phyloP scores from a whole-genome alignment of 2,113 vertebrate species.

The Tichodroma muraria region DNA sequence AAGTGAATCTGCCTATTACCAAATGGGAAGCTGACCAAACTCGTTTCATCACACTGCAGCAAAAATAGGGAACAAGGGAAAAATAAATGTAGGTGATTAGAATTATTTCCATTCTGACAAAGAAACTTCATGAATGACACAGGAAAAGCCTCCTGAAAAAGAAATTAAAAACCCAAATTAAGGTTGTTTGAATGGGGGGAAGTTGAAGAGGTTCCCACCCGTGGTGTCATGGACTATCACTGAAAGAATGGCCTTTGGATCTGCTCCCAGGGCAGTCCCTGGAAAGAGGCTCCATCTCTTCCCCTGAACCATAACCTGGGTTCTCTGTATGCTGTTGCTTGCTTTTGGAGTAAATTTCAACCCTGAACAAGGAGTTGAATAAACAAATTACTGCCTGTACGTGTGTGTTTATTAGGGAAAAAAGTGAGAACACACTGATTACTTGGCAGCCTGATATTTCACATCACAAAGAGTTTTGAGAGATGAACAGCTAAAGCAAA shows the following conservation, averaged over 20 bases:
- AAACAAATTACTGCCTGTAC: constrained; percentile 28
- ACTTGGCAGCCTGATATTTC: constrained; percentile 41
- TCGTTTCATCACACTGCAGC: background rate
- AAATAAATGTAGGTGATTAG: constrained; percentile 27
- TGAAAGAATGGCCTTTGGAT: background rate
- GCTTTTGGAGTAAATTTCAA: background rate
- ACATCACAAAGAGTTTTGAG: constrained; percentile 30
- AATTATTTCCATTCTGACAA: constrained; percentile 8
- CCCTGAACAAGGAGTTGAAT: background rate
- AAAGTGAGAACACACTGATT: background rate
- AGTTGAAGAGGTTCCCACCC: background rate
- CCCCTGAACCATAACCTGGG: background rate
- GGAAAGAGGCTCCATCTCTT: background rate
- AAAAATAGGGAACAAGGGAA: background rate
- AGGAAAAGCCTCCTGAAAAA: background rate
- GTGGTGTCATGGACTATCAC: background rate
- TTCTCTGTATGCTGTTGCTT: background rate
- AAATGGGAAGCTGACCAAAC: constrained; percentile 23
- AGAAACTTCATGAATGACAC: background rate
- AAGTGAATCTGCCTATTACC: constrained; percentile 28
- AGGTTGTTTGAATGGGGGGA: background rate
- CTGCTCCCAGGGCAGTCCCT: background rate
- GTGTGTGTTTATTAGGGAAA: background rate
- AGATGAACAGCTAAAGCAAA: constrained; percentile 33
- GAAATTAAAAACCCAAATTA: background rate